Percentiles rank a stretch among this genome's conserved stretches.
These are phyloP conservation scores for Nasonovia ribisnigri DNA, from an alignment of 2,888 invertebrate genomes.

Conservation along the genomic window DNA sequence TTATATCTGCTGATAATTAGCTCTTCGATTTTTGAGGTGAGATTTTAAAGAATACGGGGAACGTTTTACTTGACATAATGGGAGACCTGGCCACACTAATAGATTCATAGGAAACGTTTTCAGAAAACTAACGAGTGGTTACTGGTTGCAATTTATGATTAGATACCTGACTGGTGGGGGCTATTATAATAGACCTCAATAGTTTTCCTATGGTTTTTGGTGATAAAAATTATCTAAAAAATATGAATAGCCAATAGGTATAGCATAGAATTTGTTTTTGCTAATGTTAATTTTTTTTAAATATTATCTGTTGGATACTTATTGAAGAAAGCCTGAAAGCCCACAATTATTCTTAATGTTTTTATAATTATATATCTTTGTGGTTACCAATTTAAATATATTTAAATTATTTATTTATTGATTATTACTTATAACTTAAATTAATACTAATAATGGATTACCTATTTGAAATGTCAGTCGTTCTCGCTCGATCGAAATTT, in stretches of 20 bases:
- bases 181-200: background rate
- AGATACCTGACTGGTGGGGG: too few relatives aligned
- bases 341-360: too few relatives aligned
- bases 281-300: too few relatives aligned
- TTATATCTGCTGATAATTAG: background rate
- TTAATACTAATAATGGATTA: background rate
- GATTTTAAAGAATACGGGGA: background rate
- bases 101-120: background rate
- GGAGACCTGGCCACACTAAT: background rate
- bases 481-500: background rate
- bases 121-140: background rate
- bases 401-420: background rate
- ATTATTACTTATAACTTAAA: too few relatives aligned
- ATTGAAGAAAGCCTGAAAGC: background rate
- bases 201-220: background rate
- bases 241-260: background rate
- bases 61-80: background rate
- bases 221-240: background rate
- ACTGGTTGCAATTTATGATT: background rate
- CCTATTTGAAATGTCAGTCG: background rate
- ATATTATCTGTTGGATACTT: too few relatives aligned
- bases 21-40: background rate
- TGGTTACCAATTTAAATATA: background rate
- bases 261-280: background rate
- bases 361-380: background rate